phyloP scores from a whole-genome alignment of 2,888 invertebrate genomes.

The Brassicogethes aeneus region DNA sequence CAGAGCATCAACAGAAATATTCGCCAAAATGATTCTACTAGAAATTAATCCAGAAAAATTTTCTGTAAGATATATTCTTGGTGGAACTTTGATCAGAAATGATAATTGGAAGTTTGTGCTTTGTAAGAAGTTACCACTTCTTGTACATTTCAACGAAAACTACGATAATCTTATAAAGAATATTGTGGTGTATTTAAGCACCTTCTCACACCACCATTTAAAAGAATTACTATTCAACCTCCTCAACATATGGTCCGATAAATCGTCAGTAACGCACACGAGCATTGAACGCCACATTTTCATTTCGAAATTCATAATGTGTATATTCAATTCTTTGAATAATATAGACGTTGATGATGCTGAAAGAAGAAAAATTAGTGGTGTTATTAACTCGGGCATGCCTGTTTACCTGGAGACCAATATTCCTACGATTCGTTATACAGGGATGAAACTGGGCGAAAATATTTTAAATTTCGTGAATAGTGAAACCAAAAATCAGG shows the following conservation, averaged over 20 bases:
- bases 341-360: slow-evolving; percentile 28
- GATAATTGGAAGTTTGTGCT: slow-evolving; percentile 61
- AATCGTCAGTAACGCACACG: slow-evolving; percentile 51
- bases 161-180: slow-evolving; percentile 47
- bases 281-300: slow-evolving; percentile 62
- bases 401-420: slow-evolving; percentile 60
- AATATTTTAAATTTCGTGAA: slow-evolving; percentile 47
- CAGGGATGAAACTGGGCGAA: slow-evolving; percentile 71
- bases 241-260: slow-evolving; percentile 59
- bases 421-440: slow-evolving; percentile 48
- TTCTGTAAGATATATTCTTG: slow-evolving; percentile 44
- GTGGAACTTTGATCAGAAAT: slow-evolving; percentile 42
- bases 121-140: slow-evolving; percentile 51
- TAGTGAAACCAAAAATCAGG: slow-evolving; percentile 28
- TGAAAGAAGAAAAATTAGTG: slow-evolving; percentile 39
- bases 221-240: slow-evolving; percentile 47
- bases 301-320: slow-evolving; percentile 56
- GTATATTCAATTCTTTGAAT: slow-evolving; percentile 46
- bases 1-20: slow-evolving; percentile 49
- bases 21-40: slow-evolving; percentile 49
- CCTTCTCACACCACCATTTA: slow-evolving; percentile 31
- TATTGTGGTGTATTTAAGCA: slow-evolving; percentile 52
- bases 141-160: slow-evolving; percentile 44
- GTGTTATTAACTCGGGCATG: slow-evolving; percentile 54
- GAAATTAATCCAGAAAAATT: slow-evolving; percentile 42